A percentile compares a stretch with the other conserved stretches of the same genome.
Conservation (phyloP, 2,888 invertebrate genomes). For the Hemaris fuciformis region DNA sequence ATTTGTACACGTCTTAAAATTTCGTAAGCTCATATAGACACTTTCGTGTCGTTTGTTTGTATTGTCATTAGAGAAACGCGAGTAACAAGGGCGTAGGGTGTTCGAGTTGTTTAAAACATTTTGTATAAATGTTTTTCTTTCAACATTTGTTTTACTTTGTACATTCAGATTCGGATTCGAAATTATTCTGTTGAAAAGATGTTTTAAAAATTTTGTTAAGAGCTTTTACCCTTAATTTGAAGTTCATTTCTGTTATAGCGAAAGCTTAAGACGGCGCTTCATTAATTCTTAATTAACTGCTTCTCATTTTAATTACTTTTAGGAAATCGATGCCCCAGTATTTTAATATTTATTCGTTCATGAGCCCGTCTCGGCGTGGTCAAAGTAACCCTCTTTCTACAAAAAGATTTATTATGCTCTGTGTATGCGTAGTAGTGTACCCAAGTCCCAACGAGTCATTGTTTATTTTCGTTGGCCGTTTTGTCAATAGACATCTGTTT, state of each 20-base stretch:
- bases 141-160: not conserved
- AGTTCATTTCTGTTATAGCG: not conserved
- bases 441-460: conserved; percentile 40
- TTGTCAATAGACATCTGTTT: conserved; percentile 64
- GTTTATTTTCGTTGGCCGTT: conserved; percentile 57
- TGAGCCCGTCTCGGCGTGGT: not conserved
- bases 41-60: conserved; percentile 5
- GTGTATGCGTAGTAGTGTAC: conserved; percentile 33
- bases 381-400: conserved; percentile 20
- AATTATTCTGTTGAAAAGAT: not conserved
- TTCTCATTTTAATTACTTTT: not conserved
- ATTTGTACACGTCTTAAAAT: not conserved
- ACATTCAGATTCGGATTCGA: not conserved
- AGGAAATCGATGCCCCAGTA: not conserved
- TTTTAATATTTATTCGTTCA: conserved; percentile 1
- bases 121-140: not conserved
- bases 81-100: not conserved
- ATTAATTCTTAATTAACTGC: not conserved
- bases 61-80: conserved; percentile 8
- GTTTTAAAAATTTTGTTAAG: not conserved
- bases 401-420: conserved; percentile 50
- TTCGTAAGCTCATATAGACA: conserved; percentile 4
- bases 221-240: not conserved
- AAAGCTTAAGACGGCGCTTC: not conserved
- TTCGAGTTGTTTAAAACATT: not conserved